A percentile compares a stretch with the other conserved stretches of the same genome.
Conservation (phyloP, 2,888 invertebrate species). For the Hirtodrosophila trivittata region DNA sequence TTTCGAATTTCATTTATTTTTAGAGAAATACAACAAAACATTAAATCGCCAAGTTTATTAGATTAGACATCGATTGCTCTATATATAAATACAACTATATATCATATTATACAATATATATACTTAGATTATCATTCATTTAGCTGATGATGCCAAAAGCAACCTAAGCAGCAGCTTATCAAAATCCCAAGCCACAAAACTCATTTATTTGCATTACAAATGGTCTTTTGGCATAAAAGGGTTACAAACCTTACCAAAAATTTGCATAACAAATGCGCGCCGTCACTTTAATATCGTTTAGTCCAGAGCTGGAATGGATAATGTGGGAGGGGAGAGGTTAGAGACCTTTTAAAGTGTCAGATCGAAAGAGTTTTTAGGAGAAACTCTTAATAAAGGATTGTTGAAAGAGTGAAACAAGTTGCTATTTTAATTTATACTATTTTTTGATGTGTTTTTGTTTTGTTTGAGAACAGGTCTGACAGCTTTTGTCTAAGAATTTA, state of each 20-base stretch:
- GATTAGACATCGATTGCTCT: slow-evolving; percentile 30
- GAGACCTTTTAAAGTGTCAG: no score
- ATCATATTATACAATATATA: not conserved
- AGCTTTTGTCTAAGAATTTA: slow-evolving; percentile 53
- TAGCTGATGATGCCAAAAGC: not conserved
- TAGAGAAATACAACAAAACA: slow-evolving; percentile 21
- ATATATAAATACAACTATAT: slow-evolving; percentile 5
- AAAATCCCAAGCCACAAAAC: slow-evolving; percentile 21
- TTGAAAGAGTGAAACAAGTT: slow-evolving; percentile 47
- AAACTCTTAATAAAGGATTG: slow-evolving; percentile 14
- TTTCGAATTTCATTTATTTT: slow-evolving; percentile 52
- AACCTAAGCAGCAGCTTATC: slow-evolving; percentile 9
- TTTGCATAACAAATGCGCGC: slow-evolving; percentile 64
- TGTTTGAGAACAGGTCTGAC: slow-evolving; percentile 58
- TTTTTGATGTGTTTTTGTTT: slow-evolving; percentile 11
- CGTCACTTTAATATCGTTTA: slow-evolving; percentile 24
- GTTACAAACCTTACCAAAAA: slow-evolving; percentile 30
- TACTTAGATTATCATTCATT: not conserved
- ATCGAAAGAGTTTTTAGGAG: no score
- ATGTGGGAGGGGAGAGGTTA: not conserved
- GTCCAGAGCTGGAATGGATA: slow-evolving; percentile 1
- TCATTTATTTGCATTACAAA: slow-evolving; percentile 45
- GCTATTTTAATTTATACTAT: slow-evolving; percentile 62
- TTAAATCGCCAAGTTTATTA: slow-evolving; percentile 61
- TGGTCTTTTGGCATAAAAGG: slow-evolving; percentile 21